These are phyloP conservation scores for Alloscopus bannaensis DNA, from an alignment of 2,888 invertebrate species.

Conservation along the genomic window DNA sequence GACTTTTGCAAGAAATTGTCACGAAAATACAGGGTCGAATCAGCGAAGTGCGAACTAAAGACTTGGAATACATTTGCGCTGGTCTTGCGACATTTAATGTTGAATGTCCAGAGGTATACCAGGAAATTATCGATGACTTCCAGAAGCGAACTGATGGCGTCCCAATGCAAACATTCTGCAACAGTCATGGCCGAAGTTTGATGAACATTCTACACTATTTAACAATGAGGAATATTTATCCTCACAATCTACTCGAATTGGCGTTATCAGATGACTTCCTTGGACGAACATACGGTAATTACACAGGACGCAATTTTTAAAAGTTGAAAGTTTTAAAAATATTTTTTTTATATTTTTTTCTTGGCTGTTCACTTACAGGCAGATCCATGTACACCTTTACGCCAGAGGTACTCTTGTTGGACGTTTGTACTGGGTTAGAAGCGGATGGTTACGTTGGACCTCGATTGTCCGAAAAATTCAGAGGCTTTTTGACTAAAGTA, in stretches of 20 bases:
- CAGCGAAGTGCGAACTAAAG: slow-evolving; percentile 81
- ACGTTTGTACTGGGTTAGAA: slow-evolving; percentile 51
- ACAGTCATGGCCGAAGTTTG: slow-evolving; percentile 80
- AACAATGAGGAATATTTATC: slow-evolving; percentile 78
- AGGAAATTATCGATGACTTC: slow-evolving; percentile 77
- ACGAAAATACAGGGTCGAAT: slow-evolving; percentile 78
- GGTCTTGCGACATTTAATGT: slow-evolving; percentile 81
- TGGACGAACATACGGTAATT: slow-evolving; percentile 37
- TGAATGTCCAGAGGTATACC: slow-evolving; percentile 77
- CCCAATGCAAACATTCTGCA: slow-evolving; percentile 77
- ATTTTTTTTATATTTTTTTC: slow-evolving; percentile 5
- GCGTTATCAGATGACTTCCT: slow-evolving; percentile 51
- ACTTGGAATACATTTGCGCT: slow-evolving; percentile 83
- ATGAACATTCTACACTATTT: slow-evolving; percentile 81
- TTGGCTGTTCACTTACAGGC: slow-evolving; percentile 16
- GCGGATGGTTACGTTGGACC: slow-evolving; percentile 40
- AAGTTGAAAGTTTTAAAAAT: neutral
- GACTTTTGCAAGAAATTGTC: slow-evolving; percentile 77
- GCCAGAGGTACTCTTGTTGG: slow-evolving; percentile 41
- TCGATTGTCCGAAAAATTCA: slow-evolving; percentile 43
- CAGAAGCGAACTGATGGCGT: slow-evolving; percentile 77
- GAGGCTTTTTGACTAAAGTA: slow-evolving; percentile 55
- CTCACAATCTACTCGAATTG: slow-evolving; percentile 78
- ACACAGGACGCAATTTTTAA: neutral
- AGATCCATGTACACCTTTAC: slow-evolving; percentile 54